A percentile compares a stretch with the other conserved stretches of the same genome.
Conservation (phyloP, 2,888 invertebrate genomes). For the Lysandra coridon region DNA sequence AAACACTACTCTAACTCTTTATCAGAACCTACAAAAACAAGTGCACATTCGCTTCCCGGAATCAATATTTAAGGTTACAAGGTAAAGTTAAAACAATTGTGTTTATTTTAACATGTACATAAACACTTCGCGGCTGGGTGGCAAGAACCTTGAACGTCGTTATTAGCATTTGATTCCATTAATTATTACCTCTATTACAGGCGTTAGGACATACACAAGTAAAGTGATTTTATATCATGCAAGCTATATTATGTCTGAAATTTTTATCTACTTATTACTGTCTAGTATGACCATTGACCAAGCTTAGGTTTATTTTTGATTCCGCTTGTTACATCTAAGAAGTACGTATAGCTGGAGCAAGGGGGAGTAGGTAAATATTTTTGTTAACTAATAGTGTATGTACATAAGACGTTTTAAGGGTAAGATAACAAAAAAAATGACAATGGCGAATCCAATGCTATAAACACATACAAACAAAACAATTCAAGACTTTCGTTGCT, state of each 20-base stretch:
- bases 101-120: conserved; percentile 1
- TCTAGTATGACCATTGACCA: too few relatives aligned
- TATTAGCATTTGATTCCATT: conserved; percentile 7
- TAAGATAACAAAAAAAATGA: background rate
- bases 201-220: background rate
- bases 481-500: background rate
- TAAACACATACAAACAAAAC: background rate
- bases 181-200: conserved; percentile 2
- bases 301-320: too few relatives aligned
- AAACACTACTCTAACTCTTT: background rate
- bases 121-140: conserved; percentile 10
- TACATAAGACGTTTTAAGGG: too few relatives aligned
- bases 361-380: too few relatives aligned
- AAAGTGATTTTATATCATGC: background rate
- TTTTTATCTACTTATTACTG: background rate
- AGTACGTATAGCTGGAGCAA: too few relatives aligned
- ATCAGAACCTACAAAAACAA: background rate
- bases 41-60: background rate
- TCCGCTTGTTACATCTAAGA: too few relatives aligned
- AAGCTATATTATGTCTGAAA: background rate
- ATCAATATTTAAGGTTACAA: conserved; percentile 11
- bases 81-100: conserved; percentile 9
- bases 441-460: background rate
- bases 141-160: conserved; percentile 15
- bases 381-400: too few relatives aligned